Evolutionary conservation across 2,113 vertebrate species (phyloP), one percentile per base, ranked within the genome.

Genomic region (Psilopsiagon aurifrons): DNA sequence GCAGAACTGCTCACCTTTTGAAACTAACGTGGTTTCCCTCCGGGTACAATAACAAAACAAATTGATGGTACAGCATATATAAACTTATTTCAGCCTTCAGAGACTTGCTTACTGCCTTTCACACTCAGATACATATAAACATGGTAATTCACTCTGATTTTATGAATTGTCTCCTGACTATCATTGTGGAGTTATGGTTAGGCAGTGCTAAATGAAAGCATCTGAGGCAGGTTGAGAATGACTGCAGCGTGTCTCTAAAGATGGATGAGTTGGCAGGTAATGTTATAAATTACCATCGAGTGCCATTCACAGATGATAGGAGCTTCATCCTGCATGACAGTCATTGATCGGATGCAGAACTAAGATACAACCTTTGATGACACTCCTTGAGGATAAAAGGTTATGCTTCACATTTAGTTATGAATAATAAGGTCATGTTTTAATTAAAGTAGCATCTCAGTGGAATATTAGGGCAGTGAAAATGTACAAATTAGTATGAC

Each of bases 361-460:
- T 92, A 95, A 97, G 96, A 97, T 76, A 80, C 93, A 98, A 98
- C 97, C 97, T 98, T 96, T 96, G 89, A 89, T 96, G 98, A 97
- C 96, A 97, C 78, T 96, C 93, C 93, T 97, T 91, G 96, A 97
- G 96, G 96, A 98, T 96, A 97, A 98, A 98, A 98, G 97, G 97
- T 98, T 97, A 98, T 90, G 88, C 57, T 97, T 97, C 97, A 96
- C 96, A 91, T 97, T 98, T 97, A 96, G 96, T 89, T 96, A 96
- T 98, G 97, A 98, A 97, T 97, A 98, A 97, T 97, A 97, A 97
- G 97, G 97, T 97, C 97, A 98, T 95, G 97, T 97, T 98, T 98
- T 98, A 98, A 98, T 98, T 98, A 98, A 98, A 97, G 77, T 88
- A 97, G 89, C 69, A 84, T 95, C 96, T 97, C 96, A 86, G 66